These are phyloP conservation scores for Cataglyphis rosenhaueri DNA, from an alignment of 2,888 invertebrate species.

Conservation along the genomic window DNA sequence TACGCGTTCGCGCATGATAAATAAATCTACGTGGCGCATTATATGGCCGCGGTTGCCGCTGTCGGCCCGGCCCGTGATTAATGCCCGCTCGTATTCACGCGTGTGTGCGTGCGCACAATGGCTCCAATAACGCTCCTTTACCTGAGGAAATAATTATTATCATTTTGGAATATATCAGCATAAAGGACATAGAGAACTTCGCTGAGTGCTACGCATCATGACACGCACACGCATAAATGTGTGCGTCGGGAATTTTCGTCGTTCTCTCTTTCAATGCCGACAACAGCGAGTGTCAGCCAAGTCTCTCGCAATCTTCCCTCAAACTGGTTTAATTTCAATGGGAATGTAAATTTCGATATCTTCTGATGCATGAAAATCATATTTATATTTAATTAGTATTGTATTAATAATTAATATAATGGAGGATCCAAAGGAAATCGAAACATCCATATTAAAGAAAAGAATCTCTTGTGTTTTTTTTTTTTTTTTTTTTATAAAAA, in stretches of 20 bases:
- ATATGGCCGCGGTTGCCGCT: conserved; percentile 77
- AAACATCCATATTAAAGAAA: too few relatives aligned
- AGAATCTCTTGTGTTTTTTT: too few relatives aligned
- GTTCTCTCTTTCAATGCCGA: neutral
- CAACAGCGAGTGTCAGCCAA: neutral
- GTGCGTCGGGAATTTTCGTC: conserved; percentile 15
- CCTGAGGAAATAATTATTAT: too few relatives aligned
- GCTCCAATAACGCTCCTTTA: too few relatives aligned
- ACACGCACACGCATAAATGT: neutral
- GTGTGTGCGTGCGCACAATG: neutral
- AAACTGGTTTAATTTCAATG: neutral
- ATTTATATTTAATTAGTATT: neutral
- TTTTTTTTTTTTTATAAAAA: too few relatives aligned
- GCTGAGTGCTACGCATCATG: too few relatives aligned
- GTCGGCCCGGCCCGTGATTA: conserved; percentile 78
- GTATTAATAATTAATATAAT: neutral
- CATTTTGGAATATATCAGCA: too few relatives aligned
- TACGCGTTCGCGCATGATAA: conserved; percentile 81
- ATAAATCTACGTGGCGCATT: conserved; percentile 82
- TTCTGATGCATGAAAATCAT: neutral
- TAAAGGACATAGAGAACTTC: too few relatives aligned
- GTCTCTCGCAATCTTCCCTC: neutral
- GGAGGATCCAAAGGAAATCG: too few relatives aligned
- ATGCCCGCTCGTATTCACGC: conserved; percentile 67
- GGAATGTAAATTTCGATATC: neutral